Evolutionary conservation across 2,113 vertebrate genomes (phyloP), one percentile per base, ranked within the genome.

Genomic region (Maccullochella peelii): DNA sequence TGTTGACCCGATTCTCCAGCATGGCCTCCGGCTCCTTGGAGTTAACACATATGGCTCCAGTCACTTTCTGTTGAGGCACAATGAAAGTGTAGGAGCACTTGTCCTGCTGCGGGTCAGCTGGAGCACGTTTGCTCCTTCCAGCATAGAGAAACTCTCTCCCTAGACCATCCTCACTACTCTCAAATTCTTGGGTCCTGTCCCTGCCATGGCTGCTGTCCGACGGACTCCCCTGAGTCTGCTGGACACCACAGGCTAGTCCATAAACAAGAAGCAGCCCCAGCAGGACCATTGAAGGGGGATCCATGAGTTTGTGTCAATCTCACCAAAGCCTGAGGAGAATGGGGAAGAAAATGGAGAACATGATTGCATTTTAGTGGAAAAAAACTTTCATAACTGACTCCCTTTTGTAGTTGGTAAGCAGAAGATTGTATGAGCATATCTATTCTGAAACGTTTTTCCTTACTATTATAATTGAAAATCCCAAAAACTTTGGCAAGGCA

Each of bases 81-180:
- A 99, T 98, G 69, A 99, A 99, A 40, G 98, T 99, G 82, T 99
- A 99, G 80, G 98, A 99, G 87, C 98, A 99, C 84, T 99, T 99
- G 93, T 98, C 97, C 86, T 94, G 92, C 6, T 92, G 92, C 3
- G 91, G 91, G 61, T 96, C 96, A 0, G 95, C 93, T 1, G 97
- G 95, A 30, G 95, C 84, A 11, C 95, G 91, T 38, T 97, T 95
- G 88, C 95, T 97, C 27, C 97, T 96, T 85, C 97, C 96, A 38
- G 94, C 94, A 12, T 97, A 97, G 77, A 98, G 93, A 87, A 98
- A 98, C 91, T 97, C 97, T 57, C 81, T 95, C 57, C 96, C 95
- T 0, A 93, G 85, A 78, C 91, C 95, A 38, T 96, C 95, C 0
- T 97, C 94, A 0, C 94, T 92, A 89, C 93, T 96, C 88, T 97